These are phyloP conservation scores for Drosophila sproati DNA, from an alignment of 1,140 invertebrate genomes.

Conservation along the genomic window DNA sequence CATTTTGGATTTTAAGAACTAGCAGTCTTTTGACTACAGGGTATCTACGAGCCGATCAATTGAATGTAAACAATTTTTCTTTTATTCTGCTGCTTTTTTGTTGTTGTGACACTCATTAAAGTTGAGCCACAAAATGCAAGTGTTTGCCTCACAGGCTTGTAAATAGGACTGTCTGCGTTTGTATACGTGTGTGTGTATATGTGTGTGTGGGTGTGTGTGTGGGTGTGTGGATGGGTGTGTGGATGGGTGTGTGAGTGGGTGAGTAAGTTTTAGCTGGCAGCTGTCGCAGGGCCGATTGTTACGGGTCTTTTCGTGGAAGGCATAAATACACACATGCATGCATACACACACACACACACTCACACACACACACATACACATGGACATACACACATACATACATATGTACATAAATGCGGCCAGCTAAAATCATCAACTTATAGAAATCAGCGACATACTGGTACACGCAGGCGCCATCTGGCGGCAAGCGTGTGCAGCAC, in stretches of 20 bases:
- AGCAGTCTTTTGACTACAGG: background rate
- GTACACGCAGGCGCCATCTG: slow-evolving; percentile 34
- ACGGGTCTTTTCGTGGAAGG: background rate
- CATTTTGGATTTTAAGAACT: no score
- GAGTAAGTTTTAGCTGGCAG: background rate
- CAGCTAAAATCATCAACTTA: slow-evolving; percentile 31
- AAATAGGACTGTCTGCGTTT: slow-evolving; percentile 23
- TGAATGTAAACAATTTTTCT: slow-evolving; percentile 41
- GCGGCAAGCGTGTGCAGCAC: slow-evolving; percentile 18
- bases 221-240: slow-evolving; percentile 10
- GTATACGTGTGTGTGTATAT: no score
- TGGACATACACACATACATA: no score
- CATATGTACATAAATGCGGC: background rate
- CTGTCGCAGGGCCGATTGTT: background rate
- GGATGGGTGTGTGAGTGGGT: no score
- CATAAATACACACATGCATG: no score
- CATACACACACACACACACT: no score
- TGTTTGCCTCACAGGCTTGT: background rate
- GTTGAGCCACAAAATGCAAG: slow-evolving; percentile 27
- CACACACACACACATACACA: no score
- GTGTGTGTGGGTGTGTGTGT: background rate
- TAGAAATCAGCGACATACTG: slow-evolving; percentile 10
- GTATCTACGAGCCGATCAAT: background rate
- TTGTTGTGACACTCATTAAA: slow-evolving; percentile 16
- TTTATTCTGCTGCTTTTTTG: background rate